These are phyloP conservation scores for Echinops telfairi DNA, from an alignment of 2,113 vertebrate species.

Conservation along the genomic window DNA sequence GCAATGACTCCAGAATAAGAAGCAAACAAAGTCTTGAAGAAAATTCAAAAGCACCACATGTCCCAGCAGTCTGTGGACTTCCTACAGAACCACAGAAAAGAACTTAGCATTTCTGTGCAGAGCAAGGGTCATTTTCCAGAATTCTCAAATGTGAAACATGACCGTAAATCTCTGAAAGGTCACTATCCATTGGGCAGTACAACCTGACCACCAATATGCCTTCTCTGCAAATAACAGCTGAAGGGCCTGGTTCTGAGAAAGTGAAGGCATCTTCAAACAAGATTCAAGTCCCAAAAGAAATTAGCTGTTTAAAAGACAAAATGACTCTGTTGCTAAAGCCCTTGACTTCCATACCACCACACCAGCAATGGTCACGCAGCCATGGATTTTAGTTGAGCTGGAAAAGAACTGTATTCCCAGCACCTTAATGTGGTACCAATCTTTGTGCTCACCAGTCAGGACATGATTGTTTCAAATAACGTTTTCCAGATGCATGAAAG, in stretches of 20 bases:
- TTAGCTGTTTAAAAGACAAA: not conserved
- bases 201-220: not conserved
- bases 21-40: not conserved
- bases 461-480: conserved; percentile 7
- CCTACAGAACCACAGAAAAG: not conserved
- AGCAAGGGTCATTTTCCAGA: not conserved
- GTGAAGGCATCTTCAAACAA: not conserved
- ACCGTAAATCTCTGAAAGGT: not conserved
- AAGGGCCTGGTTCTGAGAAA: not conserved
- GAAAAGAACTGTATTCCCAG: not conserved
- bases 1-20: not conserved
- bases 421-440: not conserved
- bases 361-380: not conserved
- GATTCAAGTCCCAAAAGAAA: not conserved
- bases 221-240: not conserved
- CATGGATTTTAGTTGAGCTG: not conserved
- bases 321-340: no score
- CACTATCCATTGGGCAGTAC: not conserved
- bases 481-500: no score
- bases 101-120: not conserved
- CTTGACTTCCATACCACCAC: not conserved
- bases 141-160: not conserved
- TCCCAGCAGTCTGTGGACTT: not conserved
- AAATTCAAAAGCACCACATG: not conserved
- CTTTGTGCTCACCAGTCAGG: not conserved